Base-by-base conservation (phyloP, 2,113 vertebrate species). In the Psittacula cyanocephala region DNA sequence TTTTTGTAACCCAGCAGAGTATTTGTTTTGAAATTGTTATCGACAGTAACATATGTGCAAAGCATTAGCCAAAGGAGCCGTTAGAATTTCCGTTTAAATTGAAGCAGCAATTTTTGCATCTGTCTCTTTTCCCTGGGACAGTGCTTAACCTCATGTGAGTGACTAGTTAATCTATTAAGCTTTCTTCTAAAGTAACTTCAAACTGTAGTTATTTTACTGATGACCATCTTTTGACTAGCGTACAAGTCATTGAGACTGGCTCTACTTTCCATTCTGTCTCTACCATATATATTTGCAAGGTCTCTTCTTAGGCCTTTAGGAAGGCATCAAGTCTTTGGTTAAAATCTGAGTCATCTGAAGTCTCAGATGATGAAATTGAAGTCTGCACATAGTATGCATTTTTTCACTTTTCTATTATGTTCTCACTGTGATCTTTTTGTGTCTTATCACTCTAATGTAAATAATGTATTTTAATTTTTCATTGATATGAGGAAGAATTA, bases 1-100 rank as follows among this genome's bases (percentile, higher is more conserved):
- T 68, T 93, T 96, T 71, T 86, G 43, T 49, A 86, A 72, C 22
- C 19, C 25, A 70, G 3, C 10, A 63, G 47, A 78, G 24, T 27
- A 64, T 64, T 93, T 89, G 13, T 60, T 93, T 84, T 78, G 47
- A 91, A 81, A 88, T 55, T 88, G 9, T 83, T 91, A 78, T 20
- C 77, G 76, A 19, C 43, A 22, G 74, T 35, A 70, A 52, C 15
- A 28, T 71, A 67, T 43, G 50, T 81, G 83, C 43, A 75, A 88
- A 67, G 23, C 22, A 39, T 50, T 55, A 86, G 31, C 47, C 33
- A 25, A n/a, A 49, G 50, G 53, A 44, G 9, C 17, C 17, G 39
- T 84, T 81, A 41, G 43, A 31, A 33, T 88, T 95, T 88, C 60
- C 57, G 64, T 23, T 70, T 59, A 52, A 62, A 59, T 8, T 59